Evolutionary conservation across 2,113 vertebrate species (phyloP).

Genomic region (Catharus fuscescens): DNA sequence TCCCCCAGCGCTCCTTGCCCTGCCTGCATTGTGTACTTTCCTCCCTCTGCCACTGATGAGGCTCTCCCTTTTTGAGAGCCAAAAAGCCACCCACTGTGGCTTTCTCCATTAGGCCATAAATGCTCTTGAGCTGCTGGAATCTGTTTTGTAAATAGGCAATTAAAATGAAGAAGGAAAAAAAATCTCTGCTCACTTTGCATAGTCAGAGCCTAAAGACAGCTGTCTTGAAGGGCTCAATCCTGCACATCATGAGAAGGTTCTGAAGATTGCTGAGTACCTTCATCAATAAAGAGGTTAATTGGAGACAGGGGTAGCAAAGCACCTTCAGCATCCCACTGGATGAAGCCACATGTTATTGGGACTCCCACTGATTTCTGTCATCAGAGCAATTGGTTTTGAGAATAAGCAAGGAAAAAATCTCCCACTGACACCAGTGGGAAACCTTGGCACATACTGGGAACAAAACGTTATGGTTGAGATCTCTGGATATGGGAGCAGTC

Average conservation of each 20-base stretch:
- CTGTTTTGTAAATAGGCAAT: conserved; percentile 63
- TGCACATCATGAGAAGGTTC: background rate
- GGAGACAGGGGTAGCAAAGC: background rate
- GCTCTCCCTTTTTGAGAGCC: background rate
- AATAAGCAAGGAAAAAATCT: conserved; percentile 36
- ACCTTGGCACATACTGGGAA: conserved; percentile 11
- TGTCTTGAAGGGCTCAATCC: conserved; percentile 18
- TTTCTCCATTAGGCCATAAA: conserved; percentile 59
- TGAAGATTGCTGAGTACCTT: background rate
- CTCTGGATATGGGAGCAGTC: conserved; percentile 26
- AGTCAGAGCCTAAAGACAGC: conserved; percentile 18
- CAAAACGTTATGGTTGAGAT: conserved; percentile 28
- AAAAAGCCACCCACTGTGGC: conserved; percentile 49
- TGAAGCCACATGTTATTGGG: conserved; percentile 3
- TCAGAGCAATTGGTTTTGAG: conserved; percentile 57
- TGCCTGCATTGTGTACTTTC: background rate
- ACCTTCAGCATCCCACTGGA: conserved; percentile 21
- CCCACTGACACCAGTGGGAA: conserved; percentile 56
- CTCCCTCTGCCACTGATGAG: background rate
- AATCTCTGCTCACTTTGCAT: background rate
- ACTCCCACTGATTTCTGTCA: conserved; percentile 50
- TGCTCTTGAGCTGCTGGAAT: conserved; percentile 54
- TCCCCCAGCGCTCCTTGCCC: background rate
- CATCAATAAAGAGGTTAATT: background rate
- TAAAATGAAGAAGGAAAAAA: conserved; percentile 22